A percentile compares a stretch with the other conserved stretches of the same genome.
Conservation (phyloP, 2,113 vertebrate species). For the Rhegmatorhina hoffmannsi region DNA sequence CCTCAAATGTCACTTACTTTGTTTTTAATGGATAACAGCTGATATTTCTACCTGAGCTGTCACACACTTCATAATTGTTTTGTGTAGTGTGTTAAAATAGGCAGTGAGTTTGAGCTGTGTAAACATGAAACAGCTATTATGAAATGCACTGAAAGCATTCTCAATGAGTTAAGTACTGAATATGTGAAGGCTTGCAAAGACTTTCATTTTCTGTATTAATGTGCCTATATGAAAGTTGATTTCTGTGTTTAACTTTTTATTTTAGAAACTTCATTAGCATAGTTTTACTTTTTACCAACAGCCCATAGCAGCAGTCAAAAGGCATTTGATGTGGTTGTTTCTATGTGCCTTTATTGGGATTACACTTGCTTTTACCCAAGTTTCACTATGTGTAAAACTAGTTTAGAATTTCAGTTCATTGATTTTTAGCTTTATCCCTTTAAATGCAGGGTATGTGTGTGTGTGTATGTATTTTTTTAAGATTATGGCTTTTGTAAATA, state of each 20-base stretch:
- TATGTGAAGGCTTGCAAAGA: neutral
- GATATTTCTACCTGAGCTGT: neutral
- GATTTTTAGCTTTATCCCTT: neutral
- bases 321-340: constrained; percentile 46
- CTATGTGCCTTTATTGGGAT: neutral
- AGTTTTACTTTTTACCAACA: constrained; percentile 40
- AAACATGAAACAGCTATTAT: neutral
- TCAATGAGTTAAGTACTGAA: neutral
- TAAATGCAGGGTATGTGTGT: neutral
- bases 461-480: neutral
- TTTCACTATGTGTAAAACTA: constrained; percentile 20
- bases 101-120: neutral
- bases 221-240: neutral
- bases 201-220: neutral
- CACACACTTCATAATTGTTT: neutral
- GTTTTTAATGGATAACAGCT: neutral
- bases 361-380: neutral
- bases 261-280: neutral
- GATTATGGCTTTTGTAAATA: neutral
- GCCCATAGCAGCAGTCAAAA: neutral
- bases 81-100: neutral
- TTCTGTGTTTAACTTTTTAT: neutral
- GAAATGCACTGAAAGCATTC: neutral
- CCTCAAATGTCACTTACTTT: neutral
- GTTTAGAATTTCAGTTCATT: neutral